Conservation (phyloP, 2,113 vertebrate species). For the Colistium nudipinnis region DNA sequence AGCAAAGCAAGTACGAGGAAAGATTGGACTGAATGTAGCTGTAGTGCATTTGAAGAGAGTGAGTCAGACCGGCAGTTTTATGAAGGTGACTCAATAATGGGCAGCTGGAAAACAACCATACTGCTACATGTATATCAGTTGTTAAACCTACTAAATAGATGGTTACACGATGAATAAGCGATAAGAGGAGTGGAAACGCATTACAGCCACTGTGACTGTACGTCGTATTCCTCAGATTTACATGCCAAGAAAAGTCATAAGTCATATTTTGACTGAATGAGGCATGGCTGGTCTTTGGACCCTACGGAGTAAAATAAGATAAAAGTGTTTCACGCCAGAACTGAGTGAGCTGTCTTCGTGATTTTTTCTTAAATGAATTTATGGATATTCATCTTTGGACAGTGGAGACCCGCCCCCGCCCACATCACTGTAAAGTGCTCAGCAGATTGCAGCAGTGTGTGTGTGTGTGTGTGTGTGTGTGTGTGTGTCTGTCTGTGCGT, state of each 20-base stretch:
- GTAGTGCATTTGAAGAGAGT: neutral
- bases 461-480: neutral
- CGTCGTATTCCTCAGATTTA: too few relatives aligned
- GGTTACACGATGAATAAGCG: too few relatives aligned
- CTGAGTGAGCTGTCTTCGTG: too few relatives aligned
- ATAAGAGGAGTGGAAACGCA: too few relatives aligned
- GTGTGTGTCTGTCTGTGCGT: neutral
- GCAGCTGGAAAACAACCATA: neutral
- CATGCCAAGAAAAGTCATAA: too few relatives aligned
- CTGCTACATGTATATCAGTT: neutral
- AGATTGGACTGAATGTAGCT: neutral
- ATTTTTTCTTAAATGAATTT: neutral
- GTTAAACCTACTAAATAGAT: neutral
- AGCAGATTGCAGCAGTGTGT: neutral
- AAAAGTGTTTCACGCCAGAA: too few relatives aligned
- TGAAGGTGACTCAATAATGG: neutral
- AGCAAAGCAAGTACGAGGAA: neutral
- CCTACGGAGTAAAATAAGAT: too few relatives aligned
- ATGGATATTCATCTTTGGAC: too few relatives aligned
- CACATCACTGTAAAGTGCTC: neutral
- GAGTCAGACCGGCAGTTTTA: neutral
- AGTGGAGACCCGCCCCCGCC: too few relatives aligned
- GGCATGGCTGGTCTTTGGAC: too few relatives aligned
- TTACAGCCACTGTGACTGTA: too few relatives aligned
- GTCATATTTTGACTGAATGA: too few relatives aligned